Conservation (phyloP, 2,113 vertebrate genomes). For the Platysternon megacephalum region DNA sequence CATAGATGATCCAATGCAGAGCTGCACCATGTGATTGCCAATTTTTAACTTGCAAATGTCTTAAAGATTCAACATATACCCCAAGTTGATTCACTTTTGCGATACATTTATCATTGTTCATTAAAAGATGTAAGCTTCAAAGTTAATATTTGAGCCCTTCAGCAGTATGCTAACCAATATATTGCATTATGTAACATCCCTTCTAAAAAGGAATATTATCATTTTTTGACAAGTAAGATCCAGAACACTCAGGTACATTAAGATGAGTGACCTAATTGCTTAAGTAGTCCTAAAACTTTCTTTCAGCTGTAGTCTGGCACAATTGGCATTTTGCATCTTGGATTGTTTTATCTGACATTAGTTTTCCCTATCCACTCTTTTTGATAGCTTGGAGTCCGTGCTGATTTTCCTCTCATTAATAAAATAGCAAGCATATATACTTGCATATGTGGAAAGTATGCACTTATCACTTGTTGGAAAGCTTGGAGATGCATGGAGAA, state of each 20-base stretch:
- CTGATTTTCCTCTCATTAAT: no score
- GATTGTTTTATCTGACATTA: no score
- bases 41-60: not conserved
- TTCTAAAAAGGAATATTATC: not conserved
- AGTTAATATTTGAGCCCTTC: not conserved
- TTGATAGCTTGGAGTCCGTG: no score
- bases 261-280: not conserved
- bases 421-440: no score
- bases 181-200: not conserved
- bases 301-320: no score
- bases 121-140: not conserved
- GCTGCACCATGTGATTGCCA: not conserved
- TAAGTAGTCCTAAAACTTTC: no score
- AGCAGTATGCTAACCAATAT: not conserved
- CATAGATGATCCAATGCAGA: not conserved
- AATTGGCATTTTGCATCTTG: no score
- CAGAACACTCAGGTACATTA: not conserved
- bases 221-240: not conserved
- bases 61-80: not conserved
- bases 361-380: no score
- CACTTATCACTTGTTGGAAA: no score
- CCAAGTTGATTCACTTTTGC: not conserved
- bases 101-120: not conserved
- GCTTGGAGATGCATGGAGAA: no score
- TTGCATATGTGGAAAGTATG: no score